A percentile compares a stretch with the other conserved stretches of the same genome.
Conservation (phyloP, 2,113 vertebrate genomes). For the Arothron firmamentum region DNA sequence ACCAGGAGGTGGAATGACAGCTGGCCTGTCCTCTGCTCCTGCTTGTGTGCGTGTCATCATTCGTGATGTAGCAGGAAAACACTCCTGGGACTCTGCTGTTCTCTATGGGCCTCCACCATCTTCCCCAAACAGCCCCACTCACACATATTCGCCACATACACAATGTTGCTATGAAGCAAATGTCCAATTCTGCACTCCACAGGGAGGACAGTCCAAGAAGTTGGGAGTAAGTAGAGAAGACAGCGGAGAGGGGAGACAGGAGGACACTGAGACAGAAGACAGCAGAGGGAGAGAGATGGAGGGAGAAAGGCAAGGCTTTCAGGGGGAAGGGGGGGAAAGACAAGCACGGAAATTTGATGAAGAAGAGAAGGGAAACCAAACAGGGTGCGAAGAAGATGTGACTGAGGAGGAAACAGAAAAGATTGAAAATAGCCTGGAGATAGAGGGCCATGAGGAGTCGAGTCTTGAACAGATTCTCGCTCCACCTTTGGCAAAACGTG, state of each 20-base stretch:
- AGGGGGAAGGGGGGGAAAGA: slow-evolving; percentile 25
- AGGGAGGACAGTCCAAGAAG: slow-evolving; percentile 32
- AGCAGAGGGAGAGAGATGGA: slow-evolving; percentile 63
- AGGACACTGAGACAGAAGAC: slow-evolving; percentile 43
- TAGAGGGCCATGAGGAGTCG: slow-evolving; percentile 62
- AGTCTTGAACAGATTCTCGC: slow-evolving; percentile 78
- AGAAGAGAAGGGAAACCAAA: slow-evolving; percentile 31
- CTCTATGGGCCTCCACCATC: slow-evolving; percentile 86
- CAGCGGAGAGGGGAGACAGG: slow-evolving; percentile 30
- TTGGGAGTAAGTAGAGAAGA: slow-evolving; percentile 37
- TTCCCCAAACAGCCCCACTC: slow-evolving; percentile 53
- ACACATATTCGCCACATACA: slow-evolving; percentile 30
- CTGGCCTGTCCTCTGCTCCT: slow-evolving; percentile 88
- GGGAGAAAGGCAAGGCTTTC: slow-evolving; percentile 55
- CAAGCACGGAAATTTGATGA: slow-evolving; percentile 43
- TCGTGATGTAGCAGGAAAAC: slow-evolving; percentile 94
- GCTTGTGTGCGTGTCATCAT: slow-evolving; percentile 92
- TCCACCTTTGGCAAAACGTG: slow-evolving; percentile 81
- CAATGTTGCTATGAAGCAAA: slow-evolving; percentile 38
- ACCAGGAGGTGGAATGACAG: slow-evolving; percentile 90
- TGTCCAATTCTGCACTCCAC: slow-evolving; percentile 41
- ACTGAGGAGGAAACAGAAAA: slow-evolving; percentile 31
- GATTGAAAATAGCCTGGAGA: slow-evolving; percentile 27
- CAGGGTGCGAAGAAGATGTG: slow-evolving; percentile 7
- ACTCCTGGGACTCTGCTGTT: slow-evolving; percentile 96